Evolutionary conservation across 2,797 vertebrate species (phyloP), one percentile per base, ranked within the genome.

Genomic region (Melanotaenia nigrans): DNA sequence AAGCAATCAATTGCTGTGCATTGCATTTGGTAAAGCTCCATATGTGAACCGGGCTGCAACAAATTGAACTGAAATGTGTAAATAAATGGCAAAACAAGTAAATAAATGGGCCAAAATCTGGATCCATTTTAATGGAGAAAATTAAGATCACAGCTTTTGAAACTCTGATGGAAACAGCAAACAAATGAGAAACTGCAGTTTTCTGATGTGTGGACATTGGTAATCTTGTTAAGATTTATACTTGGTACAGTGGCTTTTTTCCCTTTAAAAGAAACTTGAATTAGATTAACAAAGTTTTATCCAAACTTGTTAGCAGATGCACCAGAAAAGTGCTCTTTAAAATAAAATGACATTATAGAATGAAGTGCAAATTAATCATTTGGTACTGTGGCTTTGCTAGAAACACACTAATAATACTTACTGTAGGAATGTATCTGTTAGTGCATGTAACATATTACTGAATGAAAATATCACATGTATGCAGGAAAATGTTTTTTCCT

Each of bases 381-480:
- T 75, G 77, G 68, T 73, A 66, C 59, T 62, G 75, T 82, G 73
- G 79, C 80, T 86, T 79, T 61, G 69, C 64, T 75, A 56, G 6
- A 7, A 67, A 24, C 59, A 81, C 53, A 64, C 38, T 35, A 20
- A 73, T 13, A 61, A 49, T 8, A 51, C 18, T 38, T 8, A 47
- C 28, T 35, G 12, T 22, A 65, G 53, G 42, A 10, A 51, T 51
- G 47, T 4, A 11, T 22, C 47, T 22, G 47, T 22, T 51, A 22
- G 3, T 22, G 47, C n/a, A 22, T 22, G 10, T 51, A 11, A 75
- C 61, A 68, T 71, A 35, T 81, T 55, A 75, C 25, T 40, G 63
- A 68, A 85, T 89, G 85, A 76, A 85, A 82, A 90, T 88, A 83
- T 88, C 72, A 82, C 76, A 82, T 79, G 76, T 84, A 68, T 71